Evolutionary conservation across 2,113 vertebrate species (phyloP).

Genomic region (Epinephelus fuscoguttatus): DNA sequence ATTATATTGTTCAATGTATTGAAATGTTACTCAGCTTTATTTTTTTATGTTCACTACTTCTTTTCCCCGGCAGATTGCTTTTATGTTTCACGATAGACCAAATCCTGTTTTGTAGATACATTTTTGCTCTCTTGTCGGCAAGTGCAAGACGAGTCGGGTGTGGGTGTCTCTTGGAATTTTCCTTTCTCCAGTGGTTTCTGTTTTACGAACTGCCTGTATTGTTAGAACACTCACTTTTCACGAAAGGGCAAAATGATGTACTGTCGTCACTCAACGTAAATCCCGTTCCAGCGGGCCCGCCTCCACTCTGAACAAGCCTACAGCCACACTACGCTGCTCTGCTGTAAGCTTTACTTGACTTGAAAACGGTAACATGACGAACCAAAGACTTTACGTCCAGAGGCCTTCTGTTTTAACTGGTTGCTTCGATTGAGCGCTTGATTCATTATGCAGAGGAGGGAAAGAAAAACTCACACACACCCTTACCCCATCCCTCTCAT

Average conservation of each 20-base stretch:
- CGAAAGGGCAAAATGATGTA: constrained; percentile 40
- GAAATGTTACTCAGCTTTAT: constrained; percentile 80
- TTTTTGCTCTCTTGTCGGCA: constrained; percentile 7
- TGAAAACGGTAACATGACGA: constrained; percentile 67
- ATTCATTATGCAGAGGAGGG: constrained; percentile 47
- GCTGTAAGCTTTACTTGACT: constrained; percentile 63
- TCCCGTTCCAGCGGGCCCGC: neutral
- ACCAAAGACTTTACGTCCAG: constrained; percentile 81
- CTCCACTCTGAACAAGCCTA: constrained; percentile 45
- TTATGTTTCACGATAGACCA: constrained; percentile 59
- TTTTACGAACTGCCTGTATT: neutral
- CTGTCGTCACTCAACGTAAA: neutral
- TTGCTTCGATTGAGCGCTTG: constrained; percentile 19
- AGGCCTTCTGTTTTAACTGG: constrained; percentile 74
- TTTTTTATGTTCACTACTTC: constrained; percentile 37
- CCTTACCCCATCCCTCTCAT: constrained; percentile 11
- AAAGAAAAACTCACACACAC: neutral
- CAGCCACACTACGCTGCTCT: constrained; percentile 50
- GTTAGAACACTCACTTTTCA: constrained; percentile 9
- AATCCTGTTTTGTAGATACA: constrained; percentile 42
- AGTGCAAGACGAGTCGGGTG: constrained; percentile 6
- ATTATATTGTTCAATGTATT: constrained; percentile 80
- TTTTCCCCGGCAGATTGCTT: constrained; percentile 15
- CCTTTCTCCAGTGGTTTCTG: neutral
- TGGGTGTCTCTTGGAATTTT: constrained; percentile 13